phyloP scores from a whole-genome alignment of 1,140 invertebrate genomes.

The Delia radicum region DNA sequence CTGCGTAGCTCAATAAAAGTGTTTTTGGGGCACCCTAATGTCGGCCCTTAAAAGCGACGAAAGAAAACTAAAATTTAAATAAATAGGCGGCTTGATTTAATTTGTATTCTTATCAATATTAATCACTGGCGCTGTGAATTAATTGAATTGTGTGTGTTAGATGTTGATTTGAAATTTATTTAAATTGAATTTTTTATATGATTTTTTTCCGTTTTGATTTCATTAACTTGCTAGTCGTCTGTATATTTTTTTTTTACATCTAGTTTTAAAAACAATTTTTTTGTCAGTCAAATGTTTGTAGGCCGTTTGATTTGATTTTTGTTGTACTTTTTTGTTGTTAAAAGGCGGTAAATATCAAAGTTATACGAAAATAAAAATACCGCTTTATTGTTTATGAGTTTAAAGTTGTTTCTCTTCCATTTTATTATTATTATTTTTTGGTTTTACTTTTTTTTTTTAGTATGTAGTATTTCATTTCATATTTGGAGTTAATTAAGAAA shows the following conservation, averaged over 20 bases:
- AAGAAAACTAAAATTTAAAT: no score
- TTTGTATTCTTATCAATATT: slow-evolving; percentile 12
- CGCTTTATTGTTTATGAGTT: background rate
- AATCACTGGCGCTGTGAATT: slow-evolving; percentile 24
- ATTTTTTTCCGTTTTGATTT: background rate
- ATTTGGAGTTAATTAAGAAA: slow-evolving; percentile 21
- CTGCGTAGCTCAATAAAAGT: no score
- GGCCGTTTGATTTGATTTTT: background rate
- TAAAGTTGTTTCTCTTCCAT: background rate
- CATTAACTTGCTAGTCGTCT: no score
- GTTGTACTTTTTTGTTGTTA: background rate
- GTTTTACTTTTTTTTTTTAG: background rate
- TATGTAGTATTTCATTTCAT: no score
- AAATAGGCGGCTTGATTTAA: slow-evolving; percentile 6
- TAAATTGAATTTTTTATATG: background rate
- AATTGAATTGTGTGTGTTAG: background rate
- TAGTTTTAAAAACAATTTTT: background rate
- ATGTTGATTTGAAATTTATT: slow-evolving; percentile 22
- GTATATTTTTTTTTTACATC: background rate
- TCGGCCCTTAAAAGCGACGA: background rate
- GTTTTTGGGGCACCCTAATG: no score
- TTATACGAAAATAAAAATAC: background rate
- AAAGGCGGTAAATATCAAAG: slow-evolving; percentile 11
- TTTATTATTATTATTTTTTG: background rate
- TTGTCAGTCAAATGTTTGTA: background rate